These are phyloP conservation scores for Parauchenoglanis ngamensis DNA, from an alignment of 2,797 vertebrate genomes.

Conservation along the genomic window DNA sequence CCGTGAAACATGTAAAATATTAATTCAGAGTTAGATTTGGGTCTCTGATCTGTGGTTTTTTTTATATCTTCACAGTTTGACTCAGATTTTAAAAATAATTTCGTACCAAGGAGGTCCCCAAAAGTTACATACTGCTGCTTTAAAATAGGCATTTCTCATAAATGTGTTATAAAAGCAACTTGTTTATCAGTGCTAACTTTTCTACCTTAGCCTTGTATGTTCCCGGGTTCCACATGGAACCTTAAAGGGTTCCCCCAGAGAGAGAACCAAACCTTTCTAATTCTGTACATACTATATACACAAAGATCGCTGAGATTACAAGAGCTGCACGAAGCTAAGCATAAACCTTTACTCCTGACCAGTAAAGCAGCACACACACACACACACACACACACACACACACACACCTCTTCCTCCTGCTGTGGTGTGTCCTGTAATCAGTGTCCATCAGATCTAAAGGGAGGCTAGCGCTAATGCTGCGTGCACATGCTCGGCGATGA, in stretches of 20 bases:
- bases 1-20: neutral
- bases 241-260: neutral
- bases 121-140: neutral
- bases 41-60: neutral
- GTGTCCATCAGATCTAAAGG: constrained; percentile 31
- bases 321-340: neutral
- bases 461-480: constrained; percentile 18
- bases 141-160: neutral
- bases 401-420: neutral
- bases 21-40: neutral
- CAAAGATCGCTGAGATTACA: neutral
- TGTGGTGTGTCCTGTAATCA: constrained; percentile 53
- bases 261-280: neutral
- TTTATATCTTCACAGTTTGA: neutral
- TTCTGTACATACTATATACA: neutral
- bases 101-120: neutral
- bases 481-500: constrained; percentile 52
- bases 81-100: neutral
- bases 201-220: neutral
- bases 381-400: constrained; percentile 11
- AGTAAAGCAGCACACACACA: neutral
- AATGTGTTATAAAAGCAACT: neutral
- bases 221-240: neutral
- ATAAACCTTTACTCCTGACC: neutral
- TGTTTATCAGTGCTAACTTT: neutral